Base-by-base conservation (phyloP, 2,888 invertebrate genomes). In the Chesias legatella region DNA sequence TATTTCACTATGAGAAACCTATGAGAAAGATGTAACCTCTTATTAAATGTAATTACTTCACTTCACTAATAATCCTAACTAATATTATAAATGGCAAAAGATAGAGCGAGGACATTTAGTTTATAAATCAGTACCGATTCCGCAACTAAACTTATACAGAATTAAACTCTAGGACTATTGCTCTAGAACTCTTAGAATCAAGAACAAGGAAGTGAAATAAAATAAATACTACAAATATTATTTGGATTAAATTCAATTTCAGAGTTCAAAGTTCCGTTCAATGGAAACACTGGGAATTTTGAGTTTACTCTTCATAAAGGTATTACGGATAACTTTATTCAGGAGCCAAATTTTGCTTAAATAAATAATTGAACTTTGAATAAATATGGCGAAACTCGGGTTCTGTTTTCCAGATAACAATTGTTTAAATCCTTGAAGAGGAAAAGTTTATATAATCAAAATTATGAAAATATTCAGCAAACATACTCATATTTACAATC, bases 351-450 rank as follows among this genome's bases (percentile, higher is more conserved):
- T 44, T 48, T 38, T 9, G 10, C 10, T 37, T 27, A 46, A 44
- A 46, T 46, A 48, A 48, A 51, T 40, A 52, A 39, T 31, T 24
- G 22, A 4, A 49, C 44, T 52, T 35, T 30, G 35, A 43, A 44
- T 49, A 49, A 43, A 52, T 47, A 52, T 47, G 32, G 37, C 17
- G 33, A 33, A 42, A 40, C 33, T 32, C 24, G 6, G 28, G 37
- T 35, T 40, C 3, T 40, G 43, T 47, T 52, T 41, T 37, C 20
- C 27, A 46, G 39, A 38, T 36, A 47, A 43, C 40, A 48, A 45
- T 45, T 31, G 33, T 37, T 38, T 20, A 34, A 36, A 35, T 23
- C 36, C 25, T 25, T 11, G 13, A 13, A 8, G 22, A 28, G 28
- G 30, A 24, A 36, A 45, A 30, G 35, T 33, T 33, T 26, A 24